A percentile compares a stretch with the other conserved stretches of the same genome.
These are phyloP conservation scores for Caenorhabditis becei DNA, from an alignment of 2,888 invertebrate genomes.

Conservation along the genomic window DNA sequence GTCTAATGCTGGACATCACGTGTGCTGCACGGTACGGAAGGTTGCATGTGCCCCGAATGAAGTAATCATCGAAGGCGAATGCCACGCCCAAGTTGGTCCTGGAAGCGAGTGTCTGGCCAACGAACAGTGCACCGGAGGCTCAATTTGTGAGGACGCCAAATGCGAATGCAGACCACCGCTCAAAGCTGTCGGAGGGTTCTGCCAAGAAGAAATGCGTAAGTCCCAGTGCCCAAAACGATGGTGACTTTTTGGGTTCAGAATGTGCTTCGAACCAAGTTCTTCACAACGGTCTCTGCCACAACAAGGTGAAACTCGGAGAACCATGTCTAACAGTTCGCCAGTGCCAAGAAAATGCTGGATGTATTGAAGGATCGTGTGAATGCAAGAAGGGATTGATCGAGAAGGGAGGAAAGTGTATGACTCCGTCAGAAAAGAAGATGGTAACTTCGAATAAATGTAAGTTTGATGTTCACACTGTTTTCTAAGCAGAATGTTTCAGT, in stretches of 20 bases:
- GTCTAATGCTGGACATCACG: slow-evolving; percentile 60
- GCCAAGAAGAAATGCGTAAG: slow-evolving; percentile 66
- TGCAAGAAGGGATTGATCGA: slow-evolving; percentile 69
- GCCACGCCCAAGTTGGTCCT: slow-evolving; percentile 64
- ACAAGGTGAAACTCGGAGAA: slow-evolving; percentile 62
- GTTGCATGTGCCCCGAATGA: slow-evolving; percentile 65
- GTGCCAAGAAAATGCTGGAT: slow-evolving; percentile 66
- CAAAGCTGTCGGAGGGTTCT: slow-evolving; percentile 67
- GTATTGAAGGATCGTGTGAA: slow-evolving; percentile 67
- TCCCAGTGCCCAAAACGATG: background rate
- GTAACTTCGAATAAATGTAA: slow-evolving; percentile 10
- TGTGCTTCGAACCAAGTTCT: slow-evolving; percentile 62
- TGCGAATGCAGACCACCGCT: slow-evolving; percentile 69
- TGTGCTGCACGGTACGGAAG: slow-evolving; percentile 66
- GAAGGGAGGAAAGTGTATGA: slow-evolving; percentile 67
- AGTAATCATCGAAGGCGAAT: slow-evolving; percentile 68
- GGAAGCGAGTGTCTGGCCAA: slow-evolving; percentile 62
- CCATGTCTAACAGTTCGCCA: slow-evolving; percentile 61
- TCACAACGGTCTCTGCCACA: slow-evolving; percentile 66
- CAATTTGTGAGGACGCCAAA: slow-evolving; percentile 62
- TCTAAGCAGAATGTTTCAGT: slow-evolving; percentile 55
- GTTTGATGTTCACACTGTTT: background rate
- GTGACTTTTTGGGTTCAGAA: slow-evolving; percentile 41
- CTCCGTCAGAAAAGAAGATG: slow-evolving; percentile 37
- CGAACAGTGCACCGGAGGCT: slow-evolving; percentile 73